Conservation (phyloP, 2,888 invertebrate genomes). For the Euproctis similis region DNA sequence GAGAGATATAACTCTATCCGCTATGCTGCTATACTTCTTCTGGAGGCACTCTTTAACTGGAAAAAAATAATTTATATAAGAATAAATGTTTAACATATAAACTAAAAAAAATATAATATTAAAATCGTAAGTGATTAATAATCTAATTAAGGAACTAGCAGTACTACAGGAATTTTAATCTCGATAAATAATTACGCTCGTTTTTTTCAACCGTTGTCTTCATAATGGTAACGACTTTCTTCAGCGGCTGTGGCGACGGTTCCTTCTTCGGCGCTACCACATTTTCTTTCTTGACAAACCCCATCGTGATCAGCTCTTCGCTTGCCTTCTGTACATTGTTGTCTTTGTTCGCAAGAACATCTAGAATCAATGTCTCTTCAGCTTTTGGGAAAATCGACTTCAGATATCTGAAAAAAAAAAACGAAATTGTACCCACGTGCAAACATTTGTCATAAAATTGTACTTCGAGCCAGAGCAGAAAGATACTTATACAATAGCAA, state of each 20-base stretch:
- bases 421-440: too few relatives aligned
- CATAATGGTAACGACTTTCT: constrained; percentile 77
- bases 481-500: too few relatives aligned
- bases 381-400: constrained; percentile 94
- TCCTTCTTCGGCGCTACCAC: constrained; percentile 32
- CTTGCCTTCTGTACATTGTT: constrained; percentile 94
- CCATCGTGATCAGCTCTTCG: constrained; percentile 86
- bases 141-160: too few relatives aligned
- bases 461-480: too few relatives aligned
- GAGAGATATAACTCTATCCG: constrained; percentile 87
- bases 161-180: too few relatives aligned
- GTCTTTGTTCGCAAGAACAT: constrained; percentile 88
- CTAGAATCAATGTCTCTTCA: constrained; percentile 90
- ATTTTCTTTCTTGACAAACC: constrained; percentile 86
- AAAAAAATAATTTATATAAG: too few relatives aligned
- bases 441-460: too few relatives aligned
- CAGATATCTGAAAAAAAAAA: constrained; percentile 81
- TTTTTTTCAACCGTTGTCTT: constrained; percentile 82
- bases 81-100: too few relatives aligned
- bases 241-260: constrained; percentile 43
- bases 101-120: too few relatives aligned
- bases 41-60: constrained; percentile 83
- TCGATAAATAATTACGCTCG: constrained; percentile 68
- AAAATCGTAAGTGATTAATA: too few relatives aligned
- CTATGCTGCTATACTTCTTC: constrained; percentile 83